Conservation (phyloP, 2,113 vertebrate genomes). For the Fregetta grallaria region DNA sequence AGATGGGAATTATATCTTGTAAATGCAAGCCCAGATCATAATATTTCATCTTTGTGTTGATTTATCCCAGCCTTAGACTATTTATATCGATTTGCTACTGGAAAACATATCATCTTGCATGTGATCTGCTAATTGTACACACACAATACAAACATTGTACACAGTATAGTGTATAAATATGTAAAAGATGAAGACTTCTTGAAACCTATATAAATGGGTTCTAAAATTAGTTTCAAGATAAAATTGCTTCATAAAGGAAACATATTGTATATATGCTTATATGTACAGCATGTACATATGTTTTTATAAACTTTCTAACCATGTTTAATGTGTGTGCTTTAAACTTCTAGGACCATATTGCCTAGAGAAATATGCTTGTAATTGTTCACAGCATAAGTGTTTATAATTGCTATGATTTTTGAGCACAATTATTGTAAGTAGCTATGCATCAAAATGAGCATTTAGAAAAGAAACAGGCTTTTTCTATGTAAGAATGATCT, state of each 20-base stretch:
- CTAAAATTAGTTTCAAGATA: background rate
- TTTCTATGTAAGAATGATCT: background rate
- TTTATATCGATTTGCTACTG: background rate
- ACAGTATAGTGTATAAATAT: background rate
- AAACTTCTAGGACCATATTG: constrained; percentile 9
- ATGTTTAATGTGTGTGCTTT: background rate
- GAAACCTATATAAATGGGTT: background rate
- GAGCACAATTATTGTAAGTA: background rate
- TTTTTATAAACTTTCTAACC: constrained; percentile 9
- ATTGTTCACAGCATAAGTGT: background rate
- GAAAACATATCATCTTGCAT: background rate
- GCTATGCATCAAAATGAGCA: background rate
- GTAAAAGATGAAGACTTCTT: background rate
- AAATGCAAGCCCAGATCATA: background rate
- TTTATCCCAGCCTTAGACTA: background rate
- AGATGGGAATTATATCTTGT: constrained; percentile 8
- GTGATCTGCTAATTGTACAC: background rate
- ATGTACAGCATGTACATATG: background rate
- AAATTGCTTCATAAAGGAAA: background rate
- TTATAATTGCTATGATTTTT: background rate
- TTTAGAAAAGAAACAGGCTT: background rate
- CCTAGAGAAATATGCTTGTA: background rate
- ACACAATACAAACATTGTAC: background rate
- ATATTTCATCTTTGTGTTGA: constrained; percentile 35
- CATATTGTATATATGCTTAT: background rate